Evolutionary conservation across 2,113 vertebrate species (phyloP), one percentile per base, ranked within the genome.

Genomic region (Clarias macrocephalus): DNA sequence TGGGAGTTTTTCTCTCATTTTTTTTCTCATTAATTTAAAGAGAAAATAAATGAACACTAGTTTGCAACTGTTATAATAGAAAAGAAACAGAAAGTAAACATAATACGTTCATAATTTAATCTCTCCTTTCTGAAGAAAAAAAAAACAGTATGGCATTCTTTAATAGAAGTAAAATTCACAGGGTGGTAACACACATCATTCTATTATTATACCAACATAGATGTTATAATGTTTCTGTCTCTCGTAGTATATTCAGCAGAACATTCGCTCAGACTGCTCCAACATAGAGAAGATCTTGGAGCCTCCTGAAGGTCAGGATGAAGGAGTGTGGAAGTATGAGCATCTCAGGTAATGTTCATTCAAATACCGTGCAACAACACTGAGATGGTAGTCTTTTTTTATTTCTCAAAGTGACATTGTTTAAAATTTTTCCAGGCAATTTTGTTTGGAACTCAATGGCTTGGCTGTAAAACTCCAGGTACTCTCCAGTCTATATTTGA

Each of bases 241-340:
- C 88, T 72, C 82, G 73, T 93, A 99, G 98, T 99, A 99, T 91
- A 99, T 99, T 87, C 98, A 99, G 87, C 98, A 99, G 93, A 99
- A 98, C 88, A 99, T 99, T 90, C 95, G 98, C 89, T 97, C 97
- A 42, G 98, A 99, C 90, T 99, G 98, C 91, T 98, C 98, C 88
- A 99, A 99, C 93, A 99, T 99, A 84, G 98, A 99, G 92, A 99
- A 98, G 94, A 99, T 99, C 93, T 96, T 99, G 91, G 98, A 99
- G 89, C 98, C 98, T 90, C 98, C 98, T 0, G 98, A 99, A 93
- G 98, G 98, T 81, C 98, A 99, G 94, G 98, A 99, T 90, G 98
- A 99, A 93, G 98, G 98, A 0, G 98, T 99, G 3, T 99, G 98
- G 98, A 99, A 99, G 66, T 99, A 99, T n/a, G 98, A 99, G 92